Percentiles rank a stretch among this genome's conserved stretches.
These are phyloP conservation scores for Rhagonycha lutea DNA, from an alignment of 2,888 invertebrate genomes.

Conservation along the genomic window DNA sequence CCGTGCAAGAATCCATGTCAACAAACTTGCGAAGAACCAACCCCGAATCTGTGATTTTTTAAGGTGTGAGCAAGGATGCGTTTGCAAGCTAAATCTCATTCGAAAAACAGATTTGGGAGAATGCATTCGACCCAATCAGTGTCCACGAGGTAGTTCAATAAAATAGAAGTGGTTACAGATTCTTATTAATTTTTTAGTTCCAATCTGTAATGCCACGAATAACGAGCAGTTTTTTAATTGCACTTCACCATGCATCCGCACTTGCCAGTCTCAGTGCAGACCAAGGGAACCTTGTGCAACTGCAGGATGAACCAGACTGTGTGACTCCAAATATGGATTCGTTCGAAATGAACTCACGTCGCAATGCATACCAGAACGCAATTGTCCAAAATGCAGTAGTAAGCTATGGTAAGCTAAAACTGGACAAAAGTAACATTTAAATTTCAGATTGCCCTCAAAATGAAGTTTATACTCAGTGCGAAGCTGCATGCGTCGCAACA, in stretches of 20 bases:
- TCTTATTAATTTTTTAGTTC: not conserved
- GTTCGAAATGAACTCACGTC: not conserved
- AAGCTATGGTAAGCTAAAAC: not conserved
- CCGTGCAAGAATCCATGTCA: conserved; percentile 13
- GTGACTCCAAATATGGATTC: not conserved
- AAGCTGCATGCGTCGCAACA: not conserved
- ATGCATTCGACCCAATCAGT: conserved; percentile 24
- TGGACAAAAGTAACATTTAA: not conserved
- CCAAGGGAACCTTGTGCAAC: not conserved
- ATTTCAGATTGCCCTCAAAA: not conserved
- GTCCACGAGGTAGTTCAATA: conserved; percentile 15
- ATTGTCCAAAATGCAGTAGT: not conserved
- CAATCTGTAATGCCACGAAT: not conserved
- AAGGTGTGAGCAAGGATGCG: conserved; percentile 24
- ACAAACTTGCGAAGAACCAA: conserved; percentile 14
- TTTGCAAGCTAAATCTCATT: conserved; percentile 25
- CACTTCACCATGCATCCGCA: not conserved
- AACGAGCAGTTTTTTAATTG: not conserved
- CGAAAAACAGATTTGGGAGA: conserved; percentile 11
- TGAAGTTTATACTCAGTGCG: not conserved
- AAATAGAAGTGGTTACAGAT: not conserved
- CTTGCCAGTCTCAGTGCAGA: not conserved
- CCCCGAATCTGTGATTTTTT: conserved; percentile 8
- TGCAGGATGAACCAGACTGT: not conserved
- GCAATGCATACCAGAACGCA: not conserved